Percentiles rank a stretch among this genome's conserved stretches.
These are phyloP conservation scores for Pachyuromys duprasi DNA, from an alignment of 2,797 vertebrate species.

Conservation along the genomic window DNA sequence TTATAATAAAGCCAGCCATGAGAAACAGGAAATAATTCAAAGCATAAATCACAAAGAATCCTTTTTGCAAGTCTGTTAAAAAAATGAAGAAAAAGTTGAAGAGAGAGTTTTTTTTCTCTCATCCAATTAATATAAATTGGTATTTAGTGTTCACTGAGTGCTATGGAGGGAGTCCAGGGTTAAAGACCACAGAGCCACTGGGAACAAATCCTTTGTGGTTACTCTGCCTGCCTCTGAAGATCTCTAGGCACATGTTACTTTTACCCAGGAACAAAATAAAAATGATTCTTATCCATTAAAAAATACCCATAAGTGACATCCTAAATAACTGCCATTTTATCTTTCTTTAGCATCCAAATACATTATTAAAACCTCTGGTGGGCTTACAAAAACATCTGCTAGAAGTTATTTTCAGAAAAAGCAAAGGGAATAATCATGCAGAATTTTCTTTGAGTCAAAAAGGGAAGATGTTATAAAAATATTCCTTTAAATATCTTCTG, in stretches of 20 bases:
- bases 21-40: slow-evolving; percentile 51
- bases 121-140: slow-evolving; percentile 65
- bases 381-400: slow-evolving; percentile 4
- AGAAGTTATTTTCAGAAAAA: slow-evolving; percentile 63
- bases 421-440: neutral
- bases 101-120: neutral
- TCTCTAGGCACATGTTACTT: neutral
- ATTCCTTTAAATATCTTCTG: slow-evolving; percentile 8
- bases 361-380: slow-evolving; percentile 12
- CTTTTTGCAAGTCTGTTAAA: neutral
- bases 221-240: neutral
- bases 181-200: neutral
- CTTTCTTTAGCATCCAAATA: neutral
- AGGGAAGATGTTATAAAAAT: neutral
- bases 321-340: neutral
- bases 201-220: neutral
- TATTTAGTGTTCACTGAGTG: neutral
- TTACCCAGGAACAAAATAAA: too few species aligned
- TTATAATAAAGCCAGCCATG: neutral
- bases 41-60: slow-evolving; percentile 34
- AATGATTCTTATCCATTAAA: neutral
- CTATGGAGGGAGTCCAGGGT: too few species aligned
- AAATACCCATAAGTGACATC: neutral
- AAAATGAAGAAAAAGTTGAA: neutral
- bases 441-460: slow-evolving; percentile 19